A percentile compares a stretch with the other conserved stretches of the same genome.
These are phyloP conservation scores for Lasioglossum malachurum DNA, from an alignment of 2,888 invertebrate species.

Conservation along the genomic window DNA sequence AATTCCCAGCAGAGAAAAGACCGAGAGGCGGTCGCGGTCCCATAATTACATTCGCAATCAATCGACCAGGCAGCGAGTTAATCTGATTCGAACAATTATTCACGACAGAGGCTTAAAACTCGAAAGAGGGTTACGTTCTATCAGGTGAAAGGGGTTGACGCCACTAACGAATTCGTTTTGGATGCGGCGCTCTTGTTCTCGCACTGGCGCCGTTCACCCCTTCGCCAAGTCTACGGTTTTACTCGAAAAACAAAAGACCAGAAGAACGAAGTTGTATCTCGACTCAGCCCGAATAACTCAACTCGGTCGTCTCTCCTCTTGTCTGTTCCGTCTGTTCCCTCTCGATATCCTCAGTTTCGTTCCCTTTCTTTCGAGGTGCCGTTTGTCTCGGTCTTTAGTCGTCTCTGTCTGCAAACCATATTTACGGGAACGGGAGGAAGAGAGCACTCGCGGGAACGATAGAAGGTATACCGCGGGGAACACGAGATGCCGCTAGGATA, in stretches of 20 bases:
- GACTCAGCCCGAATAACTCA: conserved; percentile 69
- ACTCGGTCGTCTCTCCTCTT: conserved; percentile 58
- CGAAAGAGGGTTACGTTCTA: conserved; percentile 19
- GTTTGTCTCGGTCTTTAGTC: conserved; percentile 54
- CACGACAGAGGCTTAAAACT: conserved; percentile 65
- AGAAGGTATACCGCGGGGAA: conserved; percentile 50
- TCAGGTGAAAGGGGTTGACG: conserved; percentile 62
- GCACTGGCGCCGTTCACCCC: neutral
- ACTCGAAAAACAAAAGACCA: conserved; percentile 70
- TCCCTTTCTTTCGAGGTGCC: conserved; percentile 28
- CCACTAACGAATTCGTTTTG: conserved; percentile 73
- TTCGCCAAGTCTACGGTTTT: conserved; percentile 44
- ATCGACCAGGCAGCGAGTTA: conserved; percentile 58
- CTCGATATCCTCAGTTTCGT: conserved; percentile 44
- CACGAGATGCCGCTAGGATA: conserved; percentile 71
- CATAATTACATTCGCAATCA: conserved; percentile 64
- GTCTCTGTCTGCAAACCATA: conserved; percentile 71
- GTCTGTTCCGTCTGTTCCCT: conserved; percentile 25
- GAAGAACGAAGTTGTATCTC: conserved; percentile 70
- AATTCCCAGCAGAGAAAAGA: neutral
- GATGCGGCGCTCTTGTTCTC: conserved; percentile 48
- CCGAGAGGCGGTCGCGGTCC: neutral
- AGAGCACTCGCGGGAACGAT: conserved; percentile 59
- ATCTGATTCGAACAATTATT: conserved; percentile 72
- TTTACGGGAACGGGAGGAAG: conserved; percentile 71